phyloP scores from a whole-genome alignment of 2,888 invertebrate genomes.

The Cosmia trapezina region DNA sequence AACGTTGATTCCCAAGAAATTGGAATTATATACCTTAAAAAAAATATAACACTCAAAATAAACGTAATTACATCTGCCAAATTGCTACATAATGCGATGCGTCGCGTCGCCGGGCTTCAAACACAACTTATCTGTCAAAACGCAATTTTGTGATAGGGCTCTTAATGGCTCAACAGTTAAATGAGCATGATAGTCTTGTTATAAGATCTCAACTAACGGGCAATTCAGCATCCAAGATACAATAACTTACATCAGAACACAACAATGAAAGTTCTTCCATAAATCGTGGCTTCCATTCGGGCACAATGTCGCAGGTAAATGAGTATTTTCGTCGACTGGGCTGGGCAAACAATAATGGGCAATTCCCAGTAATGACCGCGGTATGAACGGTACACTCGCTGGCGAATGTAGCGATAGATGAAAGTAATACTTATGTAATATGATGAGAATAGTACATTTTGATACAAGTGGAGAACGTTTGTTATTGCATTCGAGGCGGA shows the following conservation, averaged over 20 bases:
- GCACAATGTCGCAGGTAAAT: constrained; percentile 77
- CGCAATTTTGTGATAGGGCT: too few relatives aligned
- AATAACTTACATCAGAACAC: constrained; percentile 31
- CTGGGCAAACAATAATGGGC: constrained; percentile 84
- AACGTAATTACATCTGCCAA: too few relatives aligned
- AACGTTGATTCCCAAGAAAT: too few relatives aligned
- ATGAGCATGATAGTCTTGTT: neutral
- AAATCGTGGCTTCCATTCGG: constrained; percentile 61
- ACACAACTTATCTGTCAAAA: too few relatives aligned
- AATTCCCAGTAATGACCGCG: constrained; percentile 79
- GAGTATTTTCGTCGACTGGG: constrained; percentile 80
- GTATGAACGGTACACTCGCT: constrained; percentile 69
- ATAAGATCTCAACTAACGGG: constrained; percentile 4
- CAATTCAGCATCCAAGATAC: constrained; percentile 11
- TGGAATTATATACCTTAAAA: too few relatives aligned
- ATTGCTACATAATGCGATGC: too few relatives aligned
- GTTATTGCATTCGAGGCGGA: too few relatives aligned
- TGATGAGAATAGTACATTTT: too few relatives aligned
- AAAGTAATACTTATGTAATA: neutral
- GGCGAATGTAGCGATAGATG: constrained; percentile 39
- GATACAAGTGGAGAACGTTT: too few relatives aligned
- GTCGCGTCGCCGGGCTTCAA: too few relatives aligned
- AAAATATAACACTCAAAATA: too few relatives aligned
- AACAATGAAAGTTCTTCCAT: constrained; percentile 48
- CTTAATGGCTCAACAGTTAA: neutral